Conservation (phyloP, 2,888 invertebrate genomes). For the Orchesellides sinensis region DNA sequence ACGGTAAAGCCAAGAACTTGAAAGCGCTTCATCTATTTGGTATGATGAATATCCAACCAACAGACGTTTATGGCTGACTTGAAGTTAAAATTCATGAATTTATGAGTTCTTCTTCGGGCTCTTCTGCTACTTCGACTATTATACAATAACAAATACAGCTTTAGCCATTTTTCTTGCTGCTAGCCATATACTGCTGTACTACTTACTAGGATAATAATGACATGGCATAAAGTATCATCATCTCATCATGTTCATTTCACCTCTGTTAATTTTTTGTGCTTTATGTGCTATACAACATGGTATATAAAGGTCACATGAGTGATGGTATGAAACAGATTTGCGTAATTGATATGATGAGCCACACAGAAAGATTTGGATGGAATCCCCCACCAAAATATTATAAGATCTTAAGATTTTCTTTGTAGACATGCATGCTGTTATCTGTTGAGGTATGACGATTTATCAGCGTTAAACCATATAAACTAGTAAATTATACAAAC, state of each 20-base stretch:
- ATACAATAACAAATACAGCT: neutral
- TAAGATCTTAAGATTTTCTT: neutral
- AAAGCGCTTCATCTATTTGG: slow-evolving; percentile 14
- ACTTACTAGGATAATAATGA: neutral
- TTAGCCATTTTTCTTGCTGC: neutral
- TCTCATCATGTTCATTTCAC: neutral
- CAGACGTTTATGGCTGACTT: slow-evolving; percentile 3
- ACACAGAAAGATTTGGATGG: slow-evolving; percentile 40
- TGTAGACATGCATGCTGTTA: neutral
- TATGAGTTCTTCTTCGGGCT: slow-evolving; percentile 13
- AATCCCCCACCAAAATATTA: neutral
- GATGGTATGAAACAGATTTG: slow-evolving; percentile 40
- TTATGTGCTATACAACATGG: neutral
- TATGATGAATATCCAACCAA: slow-evolving; percentile 2
- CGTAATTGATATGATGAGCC: slow-evolving; percentile 60
- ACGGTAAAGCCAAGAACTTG: no score
- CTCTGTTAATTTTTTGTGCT: neutral
- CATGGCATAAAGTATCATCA: neutral
- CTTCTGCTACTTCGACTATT: neutral
- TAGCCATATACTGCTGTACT: neutral
- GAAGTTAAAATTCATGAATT: slow-evolving; percentile 9
- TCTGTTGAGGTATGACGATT: slow-evolving; percentile 15
- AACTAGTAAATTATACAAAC: slow-evolving; percentile 48
- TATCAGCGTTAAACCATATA: slow-evolving; percentile 39
- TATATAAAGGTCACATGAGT: slow-evolving; percentile 52